A percentile compares a stretch with the other conserved stretches of the same genome.
phyloP scores from a whole-genome alignment of 2,113 vertebrate genomes.

The Diphyllodes magnificus region DNA sequence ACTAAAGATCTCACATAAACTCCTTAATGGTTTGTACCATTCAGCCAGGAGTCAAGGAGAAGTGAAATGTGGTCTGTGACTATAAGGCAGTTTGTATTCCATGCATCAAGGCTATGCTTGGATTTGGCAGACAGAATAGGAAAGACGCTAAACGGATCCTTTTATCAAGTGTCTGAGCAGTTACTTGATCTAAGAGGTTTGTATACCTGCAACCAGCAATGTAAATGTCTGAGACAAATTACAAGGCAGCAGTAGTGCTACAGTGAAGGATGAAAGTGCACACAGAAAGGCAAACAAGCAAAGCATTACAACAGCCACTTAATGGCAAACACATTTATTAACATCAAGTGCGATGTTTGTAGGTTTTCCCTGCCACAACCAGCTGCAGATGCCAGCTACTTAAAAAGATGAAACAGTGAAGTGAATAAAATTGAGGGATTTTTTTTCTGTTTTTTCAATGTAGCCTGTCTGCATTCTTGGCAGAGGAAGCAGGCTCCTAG shows the following conservation, averaged over 20 bases:
- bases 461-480: conserved; percentile 23
- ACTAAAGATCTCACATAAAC: conserved; percentile 40
- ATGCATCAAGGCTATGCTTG: conserved; percentile 23
- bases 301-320: conserved; percentile 60
- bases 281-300: conserved; percentile 63
- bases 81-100: conserved; percentile 46
- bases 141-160: conserved; percentile 38
- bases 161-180: conserved; percentile 59
- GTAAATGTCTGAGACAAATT: conserved; percentile 66
- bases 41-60: conserved; percentile 35
- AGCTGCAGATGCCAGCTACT: conserved; percentile 47
- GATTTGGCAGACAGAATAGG: conserved; percentile 40
- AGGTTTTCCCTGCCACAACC: conserved; percentile 42
- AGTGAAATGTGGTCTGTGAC: conserved; percentile 27
- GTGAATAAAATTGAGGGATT: conserved; percentile 7
- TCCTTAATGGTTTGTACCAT: conserved; percentile 23
- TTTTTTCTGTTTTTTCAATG: not conserved
- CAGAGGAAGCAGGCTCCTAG: conserved; percentile 17
- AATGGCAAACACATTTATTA: conserved; percentile 71
- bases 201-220: conserved; percentile 59
- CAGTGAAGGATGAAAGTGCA: conserved; percentile 69
- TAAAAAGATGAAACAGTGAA: conserved; percentile 51
- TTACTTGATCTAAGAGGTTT: conserved; percentile 66
- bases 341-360: conserved; percentile 53
- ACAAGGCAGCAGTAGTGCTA: conserved; percentile 48